Evolutionary conservation across 2,113 vertebrate species (phyloP).

Genomic region (Pluvialis apricaria): DNA sequence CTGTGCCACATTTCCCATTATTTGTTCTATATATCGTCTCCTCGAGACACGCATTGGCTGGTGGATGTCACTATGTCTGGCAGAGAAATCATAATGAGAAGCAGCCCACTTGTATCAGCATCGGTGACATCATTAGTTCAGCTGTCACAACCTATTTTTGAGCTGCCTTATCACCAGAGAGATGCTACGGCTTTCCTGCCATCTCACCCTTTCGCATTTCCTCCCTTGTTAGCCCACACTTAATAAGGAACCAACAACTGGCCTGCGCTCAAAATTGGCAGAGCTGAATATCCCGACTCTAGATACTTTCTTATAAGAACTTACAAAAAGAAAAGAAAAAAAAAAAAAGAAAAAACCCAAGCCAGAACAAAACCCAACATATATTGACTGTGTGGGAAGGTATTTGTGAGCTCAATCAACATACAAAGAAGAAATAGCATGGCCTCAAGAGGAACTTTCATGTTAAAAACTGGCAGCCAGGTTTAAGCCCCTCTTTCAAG

Average conservation of each 20-base stretch:
- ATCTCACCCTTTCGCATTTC: not conserved
- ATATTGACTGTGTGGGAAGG: not conserved
- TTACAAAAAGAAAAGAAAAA: not conserved
- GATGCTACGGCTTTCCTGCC: not conserved
- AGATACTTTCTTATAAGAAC: not conserved
- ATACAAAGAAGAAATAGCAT: fast-evolving
- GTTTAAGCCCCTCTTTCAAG: not conserved
- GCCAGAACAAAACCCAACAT: fast-evolving
- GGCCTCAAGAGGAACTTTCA: not conserved
- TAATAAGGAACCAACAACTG: not conserved
- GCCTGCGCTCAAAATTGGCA: not conserved
- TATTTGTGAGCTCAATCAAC: not conserved
- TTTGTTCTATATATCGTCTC: not conserved
- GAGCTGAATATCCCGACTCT: not conserved
- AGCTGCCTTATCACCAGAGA: not conserved
- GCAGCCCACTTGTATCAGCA: not conserved
- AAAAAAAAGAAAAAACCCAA: not conserved
- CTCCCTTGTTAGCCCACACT: not conserved
- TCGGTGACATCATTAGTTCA: not conserved
- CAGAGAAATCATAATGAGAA: not conserved
- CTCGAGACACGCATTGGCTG: not conserved
- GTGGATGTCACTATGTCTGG: not conserved
- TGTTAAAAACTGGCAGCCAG: not conserved
- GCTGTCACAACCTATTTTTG: slow-evolving; percentile 5
- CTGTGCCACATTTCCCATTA: not conserved